A percentile compares a stretch with the other conserved stretches of the same genome.
These are phyloP conservation scores for Hemicrepidius hirtus DNA, from an alignment of 2,888 invertebrate genomes.

Conservation along the genomic window DNA sequence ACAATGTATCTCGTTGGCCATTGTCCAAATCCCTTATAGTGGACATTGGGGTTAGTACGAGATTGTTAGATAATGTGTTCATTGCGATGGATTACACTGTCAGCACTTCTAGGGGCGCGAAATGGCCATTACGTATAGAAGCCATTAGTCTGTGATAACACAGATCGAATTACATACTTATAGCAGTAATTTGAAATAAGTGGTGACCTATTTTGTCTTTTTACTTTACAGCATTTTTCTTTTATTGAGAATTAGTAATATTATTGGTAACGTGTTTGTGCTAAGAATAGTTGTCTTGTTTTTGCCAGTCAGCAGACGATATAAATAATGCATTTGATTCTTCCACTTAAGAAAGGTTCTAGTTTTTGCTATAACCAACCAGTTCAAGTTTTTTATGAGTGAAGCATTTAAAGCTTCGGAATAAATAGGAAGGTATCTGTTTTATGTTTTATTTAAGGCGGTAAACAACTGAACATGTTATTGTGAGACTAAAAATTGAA, in stretches of 20 bases:
- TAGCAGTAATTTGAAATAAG: slow-evolving; percentile 16
- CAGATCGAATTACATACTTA: slow-evolving; percentile 44
- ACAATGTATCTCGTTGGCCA: slow-evolving; percentile 52
- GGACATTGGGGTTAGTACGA: slow-evolving; percentile 52
- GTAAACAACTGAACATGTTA: slow-evolving; percentile 18
- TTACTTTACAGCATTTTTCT: not conserved
- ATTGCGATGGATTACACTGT: slow-evolving; percentile 54
- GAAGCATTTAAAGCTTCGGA: not conserved
- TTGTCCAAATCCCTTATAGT: slow-evolving; percentile 57
- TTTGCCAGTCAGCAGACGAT: slow-evolving; percentile 5
- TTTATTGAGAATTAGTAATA: not conserved
- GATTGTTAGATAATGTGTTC: slow-evolving; percentile 55
- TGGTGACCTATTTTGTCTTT: slow-evolving; percentile 19
- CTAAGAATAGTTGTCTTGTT: slow-evolving; percentile 9
- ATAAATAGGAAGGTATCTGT: slow-evolving; percentile 35
- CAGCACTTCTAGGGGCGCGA: slow-evolving; percentile 52
- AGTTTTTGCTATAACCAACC: slow-evolving; percentile 50
- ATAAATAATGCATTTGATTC: slow-evolving; percentile 49
- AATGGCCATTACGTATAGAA: slow-evolving; percentile 48
- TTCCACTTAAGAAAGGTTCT: slow-evolving; percentile 47
- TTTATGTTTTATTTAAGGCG: slow-evolving; percentile 52
- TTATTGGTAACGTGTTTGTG: not conserved
- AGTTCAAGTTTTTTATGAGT: slow-evolving; percentile 52
- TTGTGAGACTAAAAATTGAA: slow-evolving; percentile 19
- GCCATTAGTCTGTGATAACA: slow-evolving; percentile 38